Percentiles rank a stretch among this genome's conserved stretches.
phyloP scores from a whole-genome alignment of 2,888 invertebrate genomes.

The Trissoscelio sp. region DNA sequence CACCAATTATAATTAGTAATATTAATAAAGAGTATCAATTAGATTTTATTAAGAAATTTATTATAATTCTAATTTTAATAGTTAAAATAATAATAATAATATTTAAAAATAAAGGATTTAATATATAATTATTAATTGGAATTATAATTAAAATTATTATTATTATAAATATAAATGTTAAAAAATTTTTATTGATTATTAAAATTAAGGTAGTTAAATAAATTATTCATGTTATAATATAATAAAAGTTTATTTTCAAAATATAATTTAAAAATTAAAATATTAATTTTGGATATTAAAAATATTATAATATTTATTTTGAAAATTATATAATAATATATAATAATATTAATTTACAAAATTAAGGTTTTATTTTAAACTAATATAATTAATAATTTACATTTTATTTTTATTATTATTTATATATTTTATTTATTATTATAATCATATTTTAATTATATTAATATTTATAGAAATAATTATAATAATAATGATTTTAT shows the following conservation, averaged over 20 bases:
- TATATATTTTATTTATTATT: constrained; percentile 84
- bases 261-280: constrained; percentile 87
- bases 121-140: constrained; percentile 83
- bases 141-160: constrained; percentile 83
- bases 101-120: constrained; percentile 60
- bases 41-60: constrained; percentile 82
- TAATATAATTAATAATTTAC: constrained; percentile 84
- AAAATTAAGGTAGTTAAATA: neutral
- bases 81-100: constrained; percentile 83
- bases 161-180: neutral
- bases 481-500: constrained; percentile 82
- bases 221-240: neutral
- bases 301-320: constrained; percentile 83
- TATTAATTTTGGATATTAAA: constrained; percentile 89
- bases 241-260: constrained; percentile 81
- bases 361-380: constrained; percentile 88
- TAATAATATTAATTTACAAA: constrained; percentile 88
- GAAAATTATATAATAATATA: constrained; percentile 84
- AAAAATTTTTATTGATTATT: neutral
- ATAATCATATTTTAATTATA: constrained; percentile 84
- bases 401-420: constrained; percentile 79
- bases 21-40: constrained; percentile 87
- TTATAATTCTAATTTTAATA: constrained; percentile 84
- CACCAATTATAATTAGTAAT: constrained; percentile 87
- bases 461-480: constrained; percentile 85